Evolutionary conservation across 2,888 invertebrate species (phyloP), one percentile per base, ranked within the genome.

Genomic region (Drosophila atripex): DNA sequence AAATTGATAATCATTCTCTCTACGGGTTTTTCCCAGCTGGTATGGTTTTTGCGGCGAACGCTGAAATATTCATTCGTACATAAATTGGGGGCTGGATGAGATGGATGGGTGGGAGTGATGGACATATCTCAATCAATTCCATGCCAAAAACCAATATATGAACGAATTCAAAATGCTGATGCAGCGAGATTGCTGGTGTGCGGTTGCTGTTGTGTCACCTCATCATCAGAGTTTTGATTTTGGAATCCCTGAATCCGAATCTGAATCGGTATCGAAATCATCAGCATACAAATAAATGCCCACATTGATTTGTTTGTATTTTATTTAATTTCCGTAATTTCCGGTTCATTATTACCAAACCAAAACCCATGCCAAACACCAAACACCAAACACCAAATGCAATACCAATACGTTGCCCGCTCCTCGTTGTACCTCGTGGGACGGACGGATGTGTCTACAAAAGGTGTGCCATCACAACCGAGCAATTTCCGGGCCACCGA

Each of bases 401-500:
- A 41, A 55, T 71, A 16, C 39, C 9, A 16, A 35, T 11, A 5
- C 18, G 2, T 14, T 63, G 66, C 55, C 76, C 77, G 65, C 58
- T 58, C 54, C 82, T 58, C 75, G 7, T 14, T 53, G 53, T n/a
- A n/a, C 38, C 21, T 6, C 8, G 9, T 12, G 28, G 30, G 46
- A 46, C 39, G 39, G 28, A 46, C 46, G 51, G 60, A 65, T 68
- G 32, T 68, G 69, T 54, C 69, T 68, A 55, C 70, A 69, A 59
- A 87, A 95, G 97, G 99, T 94, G 99, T 99, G 75, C 99, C 99
- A 54, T 97, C 97, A 73, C 98, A 99, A 92, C 99, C 99, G 12
- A 95, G 96, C 85, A 96, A 97, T 93, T 93, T 99, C 88, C 94
- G 96, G 80, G 96, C 96, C 12, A 95, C 95, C 70, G 96, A 97